Percentiles rank a stretch among this genome's conserved stretches.
These are phyloP conservation scores for Drosophila pachea DNA, from an alignment of 1,140 invertebrate genomes.

Conservation along the genomic window DNA sequence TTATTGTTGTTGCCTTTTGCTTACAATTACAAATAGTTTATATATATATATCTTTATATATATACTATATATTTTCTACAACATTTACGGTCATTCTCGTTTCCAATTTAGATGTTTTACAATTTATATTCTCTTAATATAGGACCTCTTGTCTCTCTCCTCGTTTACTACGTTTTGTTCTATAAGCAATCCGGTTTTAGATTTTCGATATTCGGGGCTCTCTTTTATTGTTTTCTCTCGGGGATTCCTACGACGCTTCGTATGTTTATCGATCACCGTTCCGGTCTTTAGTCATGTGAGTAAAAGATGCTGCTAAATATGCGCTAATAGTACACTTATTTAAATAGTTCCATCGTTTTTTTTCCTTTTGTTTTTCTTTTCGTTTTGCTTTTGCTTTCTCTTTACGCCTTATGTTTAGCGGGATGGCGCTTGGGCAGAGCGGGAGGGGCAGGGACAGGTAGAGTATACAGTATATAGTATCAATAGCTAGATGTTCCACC, in stretches of 20 bases:
- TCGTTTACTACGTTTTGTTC: conserved; percentile 63
- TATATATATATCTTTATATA: conserved; percentile 52
- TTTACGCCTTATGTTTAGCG: conserved; percentile 49
- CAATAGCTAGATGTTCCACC: conserved; percentile 68
- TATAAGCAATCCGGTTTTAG: conserved; percentile 65
- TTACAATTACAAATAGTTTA: conserved; percentile 75
- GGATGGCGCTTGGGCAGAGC: conserved; percentile 27
- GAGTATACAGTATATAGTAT: conserved; percentile 64
- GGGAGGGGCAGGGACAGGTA: conserved; percentile 14
- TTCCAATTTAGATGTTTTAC: conserved; percentile 64
- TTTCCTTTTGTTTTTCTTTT: not conserved
- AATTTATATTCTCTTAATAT: conserved; percentile 57
- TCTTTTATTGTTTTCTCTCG: too few species aligned
- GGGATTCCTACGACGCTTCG: conserved; percentile 29
- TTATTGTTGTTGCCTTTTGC: conserved; percentile 66
- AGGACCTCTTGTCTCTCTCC: conserved; percentile 60
- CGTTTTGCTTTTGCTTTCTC: conserved; percentile 25
- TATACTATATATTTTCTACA: conserved; percentile 76
- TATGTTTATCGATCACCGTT: conserved; percentile 19
- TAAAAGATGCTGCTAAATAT: conserved; percentile 75
- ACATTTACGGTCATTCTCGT: conserved; percentile 69
- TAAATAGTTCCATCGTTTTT: conserved; percentile 45
- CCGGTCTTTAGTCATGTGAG: conserved; percentile 65
- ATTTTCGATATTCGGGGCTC: conserved; percentile 10
- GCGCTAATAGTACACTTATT: conserved; percentile 73